Conservation (phyloP, 2,113 vertebrate species). For the Hippocampus mohnikei region DNA sequence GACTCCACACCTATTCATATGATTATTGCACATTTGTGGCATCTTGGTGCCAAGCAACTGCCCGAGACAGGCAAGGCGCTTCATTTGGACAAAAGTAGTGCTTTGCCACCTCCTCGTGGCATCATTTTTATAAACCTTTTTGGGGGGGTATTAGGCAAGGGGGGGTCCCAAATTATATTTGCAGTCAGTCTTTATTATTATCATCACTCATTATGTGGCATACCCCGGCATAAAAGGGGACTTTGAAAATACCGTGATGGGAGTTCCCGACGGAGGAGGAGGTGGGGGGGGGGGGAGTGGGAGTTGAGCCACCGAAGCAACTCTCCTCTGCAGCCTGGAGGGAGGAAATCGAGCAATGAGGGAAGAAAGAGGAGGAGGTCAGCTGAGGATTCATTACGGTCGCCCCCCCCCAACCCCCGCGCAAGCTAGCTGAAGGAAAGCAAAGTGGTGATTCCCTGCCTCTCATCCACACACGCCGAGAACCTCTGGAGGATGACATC, state of each 20-base stretch:
- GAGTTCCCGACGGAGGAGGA: background rate
- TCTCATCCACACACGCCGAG: background rate
- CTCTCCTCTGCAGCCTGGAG: background rate
- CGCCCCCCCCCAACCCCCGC: conserved; percentile 1
- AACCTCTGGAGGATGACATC: conserved; percentile 27
- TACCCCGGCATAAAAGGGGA: background rate
- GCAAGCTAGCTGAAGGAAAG: conserved; percentile 14
- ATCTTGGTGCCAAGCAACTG: too few relatives aligned
- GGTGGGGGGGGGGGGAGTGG: background rate
- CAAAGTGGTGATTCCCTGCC: background rate
- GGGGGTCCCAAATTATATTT: too few relatives aligned
- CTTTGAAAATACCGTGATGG: background rate
- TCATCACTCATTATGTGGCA: background rate
- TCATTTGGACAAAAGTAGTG: background rate
- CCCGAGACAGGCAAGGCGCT: background rate
- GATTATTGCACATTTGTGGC: too few relatives aligned
- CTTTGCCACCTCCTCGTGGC: background rate
- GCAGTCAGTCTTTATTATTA: background rate
- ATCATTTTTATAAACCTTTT: background rate
- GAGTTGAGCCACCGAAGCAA: background rate
- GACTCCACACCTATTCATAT: too few relatives aligned
- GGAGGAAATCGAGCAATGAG: background rate
- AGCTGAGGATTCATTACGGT: conserved; percentile 34
- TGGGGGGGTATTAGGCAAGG: too few relatives aligned
- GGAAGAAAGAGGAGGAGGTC: background rate